These are phyloP conservation scores for Brachionus rubens DNA, from an alignment of 1,140 invertebrate species.

Conservation along the genomic window DNA sequence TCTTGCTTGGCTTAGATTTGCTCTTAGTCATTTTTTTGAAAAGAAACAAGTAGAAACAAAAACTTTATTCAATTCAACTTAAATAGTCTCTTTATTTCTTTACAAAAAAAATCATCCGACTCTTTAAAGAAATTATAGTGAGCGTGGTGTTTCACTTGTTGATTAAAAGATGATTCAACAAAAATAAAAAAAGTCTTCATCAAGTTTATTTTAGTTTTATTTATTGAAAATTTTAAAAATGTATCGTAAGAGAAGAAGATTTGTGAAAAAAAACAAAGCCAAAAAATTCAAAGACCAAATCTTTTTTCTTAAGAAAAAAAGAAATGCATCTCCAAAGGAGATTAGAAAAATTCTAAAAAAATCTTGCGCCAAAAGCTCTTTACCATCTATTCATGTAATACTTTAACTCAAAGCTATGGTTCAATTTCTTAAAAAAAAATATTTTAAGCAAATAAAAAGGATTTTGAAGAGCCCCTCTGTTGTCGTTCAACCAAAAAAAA, in stretches of 20 bases:
- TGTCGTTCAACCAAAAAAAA: background rate
- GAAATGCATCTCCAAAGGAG: background rate
- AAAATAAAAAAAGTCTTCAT: background rate
- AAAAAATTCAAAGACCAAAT: conserved; percentile 1
- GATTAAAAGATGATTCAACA: too few relatives aligned
- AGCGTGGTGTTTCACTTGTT: too few relatives aligned
- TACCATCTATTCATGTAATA: background rate
- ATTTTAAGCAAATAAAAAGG: conserved; percentile 4
- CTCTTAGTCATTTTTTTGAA: too few relatives aligned
- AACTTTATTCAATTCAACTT: too few relatives aligned
- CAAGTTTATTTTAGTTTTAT: background rate
- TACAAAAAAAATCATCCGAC: too few relatives aligned
- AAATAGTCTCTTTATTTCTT: too few relatives aligned
- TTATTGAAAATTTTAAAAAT: conserved; percentile 13
- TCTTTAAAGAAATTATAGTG: too few relatives aligned
- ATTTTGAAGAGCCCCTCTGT: background rate
- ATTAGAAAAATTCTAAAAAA: conserved; percentile 1
- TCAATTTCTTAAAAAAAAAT: background rate
- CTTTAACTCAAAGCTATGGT: background rate
- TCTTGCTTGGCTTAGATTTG: background rate
- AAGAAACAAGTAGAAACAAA: too few relatives aligned
- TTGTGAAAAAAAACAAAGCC: conserved; percentile 1
- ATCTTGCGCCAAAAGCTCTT: background rate
- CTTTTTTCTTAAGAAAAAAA: background rate
- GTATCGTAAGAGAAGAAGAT: background rate